Evolutionary conservation across 2,113 vertebrate species (phyloP), one percentile per base, ranked within the genome.

Genomic region (Heterotis niloticus): DNA sequence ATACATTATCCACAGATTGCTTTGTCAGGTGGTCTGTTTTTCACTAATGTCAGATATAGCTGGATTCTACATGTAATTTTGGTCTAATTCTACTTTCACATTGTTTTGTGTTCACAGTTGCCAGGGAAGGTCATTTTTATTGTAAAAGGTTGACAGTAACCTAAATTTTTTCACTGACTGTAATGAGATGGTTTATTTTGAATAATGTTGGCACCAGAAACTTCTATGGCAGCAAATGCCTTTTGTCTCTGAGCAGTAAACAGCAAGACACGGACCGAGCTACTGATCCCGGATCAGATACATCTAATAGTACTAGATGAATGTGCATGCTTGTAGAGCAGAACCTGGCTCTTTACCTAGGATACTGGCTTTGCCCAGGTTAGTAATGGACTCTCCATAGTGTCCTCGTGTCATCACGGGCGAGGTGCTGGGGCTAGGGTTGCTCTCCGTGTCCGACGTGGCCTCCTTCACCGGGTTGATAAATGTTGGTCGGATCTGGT

Each of bases 371-470:
- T 98, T 99, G 91, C 96, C 98, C 68, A 99, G 94, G 78, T 91
- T 98, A 13, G 97, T 99, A 88, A 99, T 97, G 68, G 98, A 99
- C 86, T 98, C 97, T 4, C 97, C 96, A 0, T 99, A 99, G 89
- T 96, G 93, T 57, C 95, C 92, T 16, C 95, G 94, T 59, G 90
- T 83, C 81, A 98, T 84, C 4, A 98, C 95, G 0, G 98, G 98
- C 1, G 97, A 98, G 0, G 96, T 98, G 75, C 94, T 93, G 0
- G 98, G 96, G 88, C 97, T 99, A 5, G 96, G 91, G 4, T 91
- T 84, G 83, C 92, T 93, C 87, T 99, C 98, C 0, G 85, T 88
- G 44, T 99, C 98, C 0, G 93, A 90, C 11, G 86, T 67, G 82
- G 95, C 34, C 84, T 97, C 96, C 90, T 97, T 98, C 26, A 91